Evolutionary conservation across 2,113 vertebrate species (phyloP).

Genomic region (Eolophus roseicapilla): DNA sequence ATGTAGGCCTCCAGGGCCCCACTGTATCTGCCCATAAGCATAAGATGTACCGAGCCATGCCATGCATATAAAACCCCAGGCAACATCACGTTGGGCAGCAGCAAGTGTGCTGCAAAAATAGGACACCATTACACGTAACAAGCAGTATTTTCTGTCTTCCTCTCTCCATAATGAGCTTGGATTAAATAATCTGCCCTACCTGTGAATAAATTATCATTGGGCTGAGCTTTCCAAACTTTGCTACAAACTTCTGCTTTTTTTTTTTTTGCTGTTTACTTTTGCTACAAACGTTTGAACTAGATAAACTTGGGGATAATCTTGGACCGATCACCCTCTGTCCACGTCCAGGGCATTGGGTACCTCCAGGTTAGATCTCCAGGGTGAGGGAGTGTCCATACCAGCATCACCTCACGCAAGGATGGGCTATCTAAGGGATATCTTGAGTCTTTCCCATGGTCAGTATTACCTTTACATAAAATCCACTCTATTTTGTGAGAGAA

Average conservation of each 20-base stretch:
- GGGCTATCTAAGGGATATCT: too few relatives aligned
- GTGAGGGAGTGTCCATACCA: too few relatives aligned
- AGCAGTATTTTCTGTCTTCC: neutral
- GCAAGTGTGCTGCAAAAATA: neutral
- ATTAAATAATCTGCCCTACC: neutral
- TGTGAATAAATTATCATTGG: neutral
- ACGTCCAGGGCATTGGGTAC: neutral
- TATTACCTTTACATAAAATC: neutral
- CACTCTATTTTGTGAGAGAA: neutral
- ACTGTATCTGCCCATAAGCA: conserved; percentile 18
- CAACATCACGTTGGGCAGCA: conserved; percentile 33
- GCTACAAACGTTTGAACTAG: neutral
- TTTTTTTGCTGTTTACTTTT: neutral
- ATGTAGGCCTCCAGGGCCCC: neutral
- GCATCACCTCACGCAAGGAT: rapidly evolving
- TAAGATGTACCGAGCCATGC: conserved; percentile 2
- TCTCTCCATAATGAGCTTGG: neutral
- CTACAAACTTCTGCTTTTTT: too few relatives aligned
- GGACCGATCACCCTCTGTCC: neutral
- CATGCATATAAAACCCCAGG: conserved; percentile 25
- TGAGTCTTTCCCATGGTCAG: neutral
- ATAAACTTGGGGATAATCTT: neutral
- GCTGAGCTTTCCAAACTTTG: neutral
- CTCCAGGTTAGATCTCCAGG: neutral
- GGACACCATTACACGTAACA: neutral